Evolutionary conservation across 2,113 vertebrate species (phyloP).

Genomic region (Erythrolamprus reginae): DNA sequence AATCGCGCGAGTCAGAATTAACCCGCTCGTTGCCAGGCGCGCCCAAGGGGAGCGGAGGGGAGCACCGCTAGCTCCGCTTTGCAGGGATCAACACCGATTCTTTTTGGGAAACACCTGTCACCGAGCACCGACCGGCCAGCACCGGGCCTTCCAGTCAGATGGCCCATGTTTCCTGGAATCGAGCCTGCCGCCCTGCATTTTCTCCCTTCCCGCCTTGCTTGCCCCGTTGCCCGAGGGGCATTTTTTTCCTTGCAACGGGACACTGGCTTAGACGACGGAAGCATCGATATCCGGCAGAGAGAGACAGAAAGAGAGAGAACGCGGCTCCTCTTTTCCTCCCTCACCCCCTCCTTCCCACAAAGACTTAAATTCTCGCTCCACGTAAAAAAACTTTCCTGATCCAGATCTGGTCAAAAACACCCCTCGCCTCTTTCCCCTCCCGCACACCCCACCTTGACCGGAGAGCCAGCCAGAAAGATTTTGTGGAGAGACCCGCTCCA

Average conservation of each 20-base stretch:
- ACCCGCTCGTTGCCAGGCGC: too few species aligned
- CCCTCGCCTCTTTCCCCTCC: neutral
- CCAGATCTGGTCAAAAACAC: neutral
- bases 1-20: neutral
- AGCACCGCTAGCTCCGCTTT: neutral
- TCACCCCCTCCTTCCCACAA: neutral
- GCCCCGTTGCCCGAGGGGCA: neutral
- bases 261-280: constrained; percentile 5
- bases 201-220: too few species aligned
- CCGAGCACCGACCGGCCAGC: neutral
- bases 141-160: neutral
- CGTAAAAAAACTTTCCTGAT: neutral
- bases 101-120: neutral
- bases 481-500: neutral
- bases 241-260: neutral
- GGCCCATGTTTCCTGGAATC: neutral
- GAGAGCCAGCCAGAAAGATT: neutral
- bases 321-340: neutral
- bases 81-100: neutral
- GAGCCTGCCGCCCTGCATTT: neutral
- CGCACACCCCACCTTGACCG: rapidly evolving
- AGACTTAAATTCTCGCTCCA: neutral
- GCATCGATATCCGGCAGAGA: neutral
- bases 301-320: too few species aligned
- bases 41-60: neutral